phyloP scores from a whole-genome alignment of 2,113 vertebrate species.

The Ammodytes marinus region DNA sequence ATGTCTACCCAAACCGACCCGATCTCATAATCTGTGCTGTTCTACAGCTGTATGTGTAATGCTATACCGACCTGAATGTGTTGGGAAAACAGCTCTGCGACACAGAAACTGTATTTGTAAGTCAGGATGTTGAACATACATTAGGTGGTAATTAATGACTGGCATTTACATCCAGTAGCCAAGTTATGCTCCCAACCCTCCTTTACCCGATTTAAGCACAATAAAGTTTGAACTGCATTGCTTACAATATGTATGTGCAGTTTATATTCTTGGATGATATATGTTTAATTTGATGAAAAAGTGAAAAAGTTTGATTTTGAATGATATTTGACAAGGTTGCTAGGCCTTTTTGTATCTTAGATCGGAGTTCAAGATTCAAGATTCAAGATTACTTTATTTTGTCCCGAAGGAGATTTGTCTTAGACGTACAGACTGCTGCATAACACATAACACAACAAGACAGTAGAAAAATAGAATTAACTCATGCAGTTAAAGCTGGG shows the following conservation, averaged over 20 bases:
- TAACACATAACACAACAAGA: no score
- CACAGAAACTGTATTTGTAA: not conserved
- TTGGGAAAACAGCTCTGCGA: conserved; percentile 29
- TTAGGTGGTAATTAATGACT: not conserved
- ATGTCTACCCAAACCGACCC: conserved; percentile 79
- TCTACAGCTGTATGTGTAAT: conserved; percentile 7
- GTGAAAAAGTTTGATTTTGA: not conserved
- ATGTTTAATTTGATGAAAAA: not conserved
- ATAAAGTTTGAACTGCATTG: not conserved
- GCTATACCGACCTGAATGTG: conserved; percentile 3
- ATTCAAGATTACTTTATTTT: no score
- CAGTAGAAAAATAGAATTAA: no score
- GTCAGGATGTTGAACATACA: not conserved
- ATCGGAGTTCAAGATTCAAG: no score
- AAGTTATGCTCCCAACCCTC: not conserved
- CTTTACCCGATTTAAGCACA: not conserved
- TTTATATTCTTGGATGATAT: not conserved
- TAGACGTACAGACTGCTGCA: no score
- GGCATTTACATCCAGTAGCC: not conserved
- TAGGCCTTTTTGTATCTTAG: not conserved
- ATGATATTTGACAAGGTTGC: not conserved
- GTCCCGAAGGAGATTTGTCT: no score
- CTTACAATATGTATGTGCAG: not conserved
- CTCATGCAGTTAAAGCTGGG: no score
- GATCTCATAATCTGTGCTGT: conserved; percentile 80